Evolutionary conservation across 2,888 invertebrate species (phyloP).

Genomic region (Hoplodrina ambigua): DNA sequence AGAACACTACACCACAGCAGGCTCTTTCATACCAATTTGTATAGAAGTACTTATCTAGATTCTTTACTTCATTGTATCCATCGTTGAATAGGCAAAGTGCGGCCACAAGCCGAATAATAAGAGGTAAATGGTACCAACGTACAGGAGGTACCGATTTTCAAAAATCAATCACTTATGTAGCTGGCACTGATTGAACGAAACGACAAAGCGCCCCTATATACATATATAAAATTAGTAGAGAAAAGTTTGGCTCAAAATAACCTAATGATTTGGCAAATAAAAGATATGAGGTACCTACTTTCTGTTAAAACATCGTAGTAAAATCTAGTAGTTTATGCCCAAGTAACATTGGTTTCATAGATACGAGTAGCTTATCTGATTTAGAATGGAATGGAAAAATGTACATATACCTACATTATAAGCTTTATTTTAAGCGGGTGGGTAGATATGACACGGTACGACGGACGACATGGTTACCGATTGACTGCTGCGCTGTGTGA

Average conservation of each 20-base stretch:
- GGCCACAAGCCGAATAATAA: slow-evolving; percentile 68
- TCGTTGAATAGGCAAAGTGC: slow-evolving; percentile 67
- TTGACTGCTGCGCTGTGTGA: too few species aligned
- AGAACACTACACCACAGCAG: slow-evolving; percentile 34
- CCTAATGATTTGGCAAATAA: slow-evolving; percentile 3
- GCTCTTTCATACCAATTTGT: slow-evolving; percentile 56
- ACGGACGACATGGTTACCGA: too few species aligned
- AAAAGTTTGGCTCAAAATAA: slow-evolving; percentile 39
- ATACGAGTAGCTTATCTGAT: too few species aligned
- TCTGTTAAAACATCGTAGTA: background rate
- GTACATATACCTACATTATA: too few species aligned
- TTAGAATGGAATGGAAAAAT: too few species aligned
- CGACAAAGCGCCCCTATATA: slow-evolving; percentile 66
- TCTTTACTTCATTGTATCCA: slow-evolving; percentile 56
- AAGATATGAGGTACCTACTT: background rate
- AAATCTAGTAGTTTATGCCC: background rate
- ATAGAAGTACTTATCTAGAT: slow-evolving; percentile 62
- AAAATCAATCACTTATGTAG: slow-evolving; percentile 88
- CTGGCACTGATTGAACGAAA: slow-evolving; percentile 88
- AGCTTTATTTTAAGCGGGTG: too few species aligned
- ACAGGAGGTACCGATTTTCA: slow-evolving; percentile 81
- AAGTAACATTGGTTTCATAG: too few species aligned
- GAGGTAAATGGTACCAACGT: slow-evolving; percentile 83
- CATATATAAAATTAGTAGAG: slow-evolving; percentile 46
- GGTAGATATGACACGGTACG: too few species aligned